Base-by-base conservation (phyloP, 2,888 invertebrate genomes). In the Cinara cedri region DNA sequence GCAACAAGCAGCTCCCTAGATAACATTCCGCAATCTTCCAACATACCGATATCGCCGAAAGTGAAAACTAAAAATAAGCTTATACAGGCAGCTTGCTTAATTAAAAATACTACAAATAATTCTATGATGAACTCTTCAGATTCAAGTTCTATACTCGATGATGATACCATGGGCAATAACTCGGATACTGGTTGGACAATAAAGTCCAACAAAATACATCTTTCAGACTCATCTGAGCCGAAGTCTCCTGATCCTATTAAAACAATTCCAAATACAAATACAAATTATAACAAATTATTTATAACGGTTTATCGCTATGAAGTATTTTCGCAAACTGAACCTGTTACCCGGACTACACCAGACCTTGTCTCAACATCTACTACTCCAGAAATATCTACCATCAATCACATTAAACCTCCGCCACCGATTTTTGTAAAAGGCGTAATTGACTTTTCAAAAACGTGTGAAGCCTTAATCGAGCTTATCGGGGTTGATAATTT, bases 351-450 rank as follows among this genome's bases (percentile, higher is more conserved):
- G 6, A 34, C 34, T 6, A 34, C 6, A 34, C 34, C 6, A 6
- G 34, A 34, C 34, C 6, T 6, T 34, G 6, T 4, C 34, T 6
- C 3, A 34, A 6, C 34, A 34, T 34, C 6, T 34, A 4, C 34
- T 34, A 4, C 6, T 34, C 34, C 34, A 6, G 34, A 4, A 34
- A 34, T 34, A 6, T 34, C 34, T 34, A 34, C 34, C 34, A 6
- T 34, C 34, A 34, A 34, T 6, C 34, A 34, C 51, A 26, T 51
- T 11, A 68, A 68, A 66, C n/a, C 49, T 26, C 49, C 26, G 3
- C 26, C 68, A n/a, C 16, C 13, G 26, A 26, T 68, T 26, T 68
- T 51, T 68, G 16, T 68, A 16, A 68, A 68, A 51, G 49, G 66
- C 2, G 16, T 26, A 24, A 21, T 24, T 4, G 9, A 49, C 51